Base-by-base conservation (phyloP, 1,140 invertebrate species). In the Brachionus calyciflorus region DNA sequence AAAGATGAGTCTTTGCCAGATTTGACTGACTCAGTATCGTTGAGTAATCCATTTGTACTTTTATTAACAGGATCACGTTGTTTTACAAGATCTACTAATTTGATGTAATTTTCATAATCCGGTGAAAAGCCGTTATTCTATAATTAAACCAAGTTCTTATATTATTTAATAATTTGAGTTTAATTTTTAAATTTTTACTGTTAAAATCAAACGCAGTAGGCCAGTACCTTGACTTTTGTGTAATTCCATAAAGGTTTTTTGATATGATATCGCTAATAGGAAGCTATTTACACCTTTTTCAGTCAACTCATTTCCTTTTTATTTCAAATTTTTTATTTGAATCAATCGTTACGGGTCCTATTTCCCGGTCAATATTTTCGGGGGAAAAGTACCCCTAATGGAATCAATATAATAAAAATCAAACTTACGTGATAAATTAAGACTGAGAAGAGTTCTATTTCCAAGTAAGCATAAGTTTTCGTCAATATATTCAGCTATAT, bases 361-460 rank as follows among this genome's bases (percentile, higher is more conserved):
- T n/a, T n/a, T n/a, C n/a, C n/a, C n/a, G n/a, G n/a, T n/a, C n/a
- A n/a, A n/a, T n/a, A n/a, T n/a, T n/a, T n/a, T n/a, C n/a, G n/a
- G n/a, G n/a, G n/a, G n/a, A n/a, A n/a, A n/a, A n/a, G n/a, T n/a
- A n/a, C n/a, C n/a, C n/a, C n/a, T n/a, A n/a, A n/a, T n/a, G n/a
- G n/a, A n/a, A n/a, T n/a, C n/a, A n/a, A n/a, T n/a, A n/a, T n/a
- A n/a, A n/a, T n/a, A n/a, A n/a, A n/a, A n/a, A n/a, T n/a, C 6
- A 30, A 30, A 33, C 37, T 76, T 57, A 76, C 73, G 41, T 60
- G 73, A 57, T 57, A 76, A 30, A 76, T 76, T 76, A 10, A 76
- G 21, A 57, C 55, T 76, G 1, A 76, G 73, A 19, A 76, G 33
- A 1, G 24, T 37, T 3, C 73, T 28, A 40, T 76, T 76, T 41